Evolutionary conservation across 2,113 vertebrate genomes (phyloP).

Genomic region (Gallinago jamesoni): DNA sequence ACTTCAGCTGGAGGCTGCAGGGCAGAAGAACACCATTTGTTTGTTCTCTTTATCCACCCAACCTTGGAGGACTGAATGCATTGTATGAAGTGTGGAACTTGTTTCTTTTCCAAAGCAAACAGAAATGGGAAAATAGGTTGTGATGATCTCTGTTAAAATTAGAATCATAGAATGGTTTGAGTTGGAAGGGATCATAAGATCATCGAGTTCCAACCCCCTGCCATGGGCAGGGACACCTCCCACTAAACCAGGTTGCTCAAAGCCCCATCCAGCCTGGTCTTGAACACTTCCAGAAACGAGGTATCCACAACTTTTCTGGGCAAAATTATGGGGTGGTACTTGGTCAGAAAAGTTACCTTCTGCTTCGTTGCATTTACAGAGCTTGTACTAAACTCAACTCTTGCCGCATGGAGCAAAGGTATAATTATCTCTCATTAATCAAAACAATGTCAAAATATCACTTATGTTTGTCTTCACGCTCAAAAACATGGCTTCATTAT

Average conservation of each 20-base stretch:
- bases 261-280: no score
- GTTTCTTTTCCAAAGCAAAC: background rate
- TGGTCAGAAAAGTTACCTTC: background rate
- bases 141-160: background rate
- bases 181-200: no score
- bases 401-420: fast-evolving
- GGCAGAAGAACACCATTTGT: background rate
- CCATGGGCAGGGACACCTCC: no score
- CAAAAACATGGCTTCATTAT: background rate
- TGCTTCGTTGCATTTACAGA: background rate
- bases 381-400: background rate
- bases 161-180: no score
- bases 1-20: background rate
- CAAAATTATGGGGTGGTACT: background rate
- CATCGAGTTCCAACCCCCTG: no score
- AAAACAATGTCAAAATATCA: background rate
- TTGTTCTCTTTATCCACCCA: background rate
- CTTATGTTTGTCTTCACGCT: background rate
- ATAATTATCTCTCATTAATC: background rate
- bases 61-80: background rate
- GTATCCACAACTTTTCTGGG: no score
- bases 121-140: background rate
- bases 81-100: background rate
- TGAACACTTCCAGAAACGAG: no score
- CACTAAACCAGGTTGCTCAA: no score